Conservation (phyloP, 2,888 invertebrate genomes). For the Nephrotoma flavescens region DNA sequence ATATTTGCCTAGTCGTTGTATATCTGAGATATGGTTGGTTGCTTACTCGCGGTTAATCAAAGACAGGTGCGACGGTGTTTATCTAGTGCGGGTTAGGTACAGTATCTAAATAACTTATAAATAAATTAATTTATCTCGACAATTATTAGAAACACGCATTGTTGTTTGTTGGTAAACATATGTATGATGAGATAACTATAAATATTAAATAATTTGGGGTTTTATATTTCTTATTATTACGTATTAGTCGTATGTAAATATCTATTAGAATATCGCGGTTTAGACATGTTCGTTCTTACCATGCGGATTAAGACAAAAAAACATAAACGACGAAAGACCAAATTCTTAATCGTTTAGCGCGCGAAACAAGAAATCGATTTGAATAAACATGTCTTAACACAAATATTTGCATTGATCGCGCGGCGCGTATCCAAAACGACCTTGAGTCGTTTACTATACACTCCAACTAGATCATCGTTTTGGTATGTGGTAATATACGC, state of each 20-base stretch:
- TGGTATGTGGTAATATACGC: neutral
- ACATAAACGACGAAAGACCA: neutral
- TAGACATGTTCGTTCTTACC: neutral
- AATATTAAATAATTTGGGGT: neutral
- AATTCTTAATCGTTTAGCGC: neutral
- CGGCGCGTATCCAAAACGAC: neutral
- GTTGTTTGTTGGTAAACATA: neutral
- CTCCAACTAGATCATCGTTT: neutral
- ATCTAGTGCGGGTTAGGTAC: neutral
- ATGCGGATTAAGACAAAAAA: neutral
- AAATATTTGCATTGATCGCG: neutral
- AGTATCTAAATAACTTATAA: neutral
- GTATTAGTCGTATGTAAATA: too few relatives aligned
- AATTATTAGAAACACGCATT: neutral
- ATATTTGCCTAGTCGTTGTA: neutral
- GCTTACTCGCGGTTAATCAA: neutral
- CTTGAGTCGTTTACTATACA: neutral
- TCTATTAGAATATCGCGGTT: neutral
- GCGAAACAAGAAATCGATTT: neutral
- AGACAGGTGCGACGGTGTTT: neutral
- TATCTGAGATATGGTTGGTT: neutral
- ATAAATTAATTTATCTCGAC: neutral
- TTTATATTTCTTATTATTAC: neutral
- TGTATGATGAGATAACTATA: neutral
- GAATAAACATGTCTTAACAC: neutral